Conservation (phyloP, 2,888 invertebrate genomes). For the Lobophora halterata region DNA sequence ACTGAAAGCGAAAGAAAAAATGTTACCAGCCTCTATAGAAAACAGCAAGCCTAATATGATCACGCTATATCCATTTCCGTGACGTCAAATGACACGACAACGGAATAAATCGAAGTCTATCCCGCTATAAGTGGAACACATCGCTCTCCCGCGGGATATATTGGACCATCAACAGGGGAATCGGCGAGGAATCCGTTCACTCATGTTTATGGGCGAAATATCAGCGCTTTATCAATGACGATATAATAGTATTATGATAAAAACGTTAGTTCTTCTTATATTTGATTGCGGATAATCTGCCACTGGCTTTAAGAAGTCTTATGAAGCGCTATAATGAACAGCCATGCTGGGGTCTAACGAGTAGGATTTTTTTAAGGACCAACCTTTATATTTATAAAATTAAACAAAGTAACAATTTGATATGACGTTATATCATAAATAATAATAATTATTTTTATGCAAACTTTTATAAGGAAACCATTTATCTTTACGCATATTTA, state of each 20-base stretch:
- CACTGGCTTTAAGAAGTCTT: no score
- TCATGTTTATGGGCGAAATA: constrained; percentile 55
- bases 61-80: constrained; percentile 10
- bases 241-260: constrained; percentile 8
- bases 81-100: constrained; percentile 36
- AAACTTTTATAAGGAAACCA: no score
- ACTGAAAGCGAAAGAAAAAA: background rate
- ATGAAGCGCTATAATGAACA: no score
- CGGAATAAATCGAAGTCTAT: constrained; percentile 58
- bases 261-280: constrained; percentile 2
- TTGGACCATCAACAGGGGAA: constrained; percentile 59
- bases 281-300: no score
- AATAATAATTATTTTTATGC: no score
- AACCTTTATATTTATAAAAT: no score
- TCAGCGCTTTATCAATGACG: constrained; percentile 17
- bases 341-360: no score
- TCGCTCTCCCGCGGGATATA: constrained; percentile 55
- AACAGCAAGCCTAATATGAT: constrained; percentile 1
- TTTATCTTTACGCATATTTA: no score
- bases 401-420: no score
- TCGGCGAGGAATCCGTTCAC: constrained; percentile 51
- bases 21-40: background rate
- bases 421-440: no score
- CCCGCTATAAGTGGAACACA: constrained; percentile 60
- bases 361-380: no score